Base-by-base conservation (phyloP, 2,797 vertebrate species). In the Notolepis coatsorum region DNA sequence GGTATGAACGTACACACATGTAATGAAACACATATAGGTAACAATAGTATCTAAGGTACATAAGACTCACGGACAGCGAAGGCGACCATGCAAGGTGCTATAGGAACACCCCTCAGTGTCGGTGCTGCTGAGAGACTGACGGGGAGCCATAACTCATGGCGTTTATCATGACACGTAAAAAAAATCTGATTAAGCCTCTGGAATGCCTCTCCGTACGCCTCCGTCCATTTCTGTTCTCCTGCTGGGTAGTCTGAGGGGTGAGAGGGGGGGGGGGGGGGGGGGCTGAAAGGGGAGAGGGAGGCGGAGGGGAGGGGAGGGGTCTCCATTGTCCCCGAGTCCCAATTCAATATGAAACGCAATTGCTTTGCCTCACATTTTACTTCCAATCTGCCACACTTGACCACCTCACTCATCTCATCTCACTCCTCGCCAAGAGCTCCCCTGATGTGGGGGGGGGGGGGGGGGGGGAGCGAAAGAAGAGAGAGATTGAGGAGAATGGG, bases 261-360 rank as follows among this genome's bases (percentile, higher is more conserved):
- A 70, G 57, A 23, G 9, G 5, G 57, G 61, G 24, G 27, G 18
- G 45, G 46, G n/a, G 33, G 23, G 3, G 9, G 5, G 50, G 71
- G 47, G 73, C 66, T 69, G 73, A 61, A 70, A 38, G 60, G 68
- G 71, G 74, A 80, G 27, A 24, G 45, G 46, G n/a, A 41, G 23
- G 3, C 7, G 5, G 50, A 71, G 47, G 73, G 65, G 68, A 73
- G 59, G 68, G 41, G 60, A 66, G 71, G 74, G 79, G 61, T 80
- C 68, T 43, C 47, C 60, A 65, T 64, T 77, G 85, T 90, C 92
- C 90, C 91, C 87, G 91, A 92, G 88, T 93, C 92, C 92, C 93
- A 90, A 89, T 91, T 92, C 91, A 93, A 93, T 94, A 91, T 91
- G 80, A 87, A 91, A 91, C 85, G 82, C 91, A 90, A 93, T 93